phyloP scores from a whole-genome alignment of 1,140 invertebrate species.

The Macrosteles quadrilineatus region DNA sequence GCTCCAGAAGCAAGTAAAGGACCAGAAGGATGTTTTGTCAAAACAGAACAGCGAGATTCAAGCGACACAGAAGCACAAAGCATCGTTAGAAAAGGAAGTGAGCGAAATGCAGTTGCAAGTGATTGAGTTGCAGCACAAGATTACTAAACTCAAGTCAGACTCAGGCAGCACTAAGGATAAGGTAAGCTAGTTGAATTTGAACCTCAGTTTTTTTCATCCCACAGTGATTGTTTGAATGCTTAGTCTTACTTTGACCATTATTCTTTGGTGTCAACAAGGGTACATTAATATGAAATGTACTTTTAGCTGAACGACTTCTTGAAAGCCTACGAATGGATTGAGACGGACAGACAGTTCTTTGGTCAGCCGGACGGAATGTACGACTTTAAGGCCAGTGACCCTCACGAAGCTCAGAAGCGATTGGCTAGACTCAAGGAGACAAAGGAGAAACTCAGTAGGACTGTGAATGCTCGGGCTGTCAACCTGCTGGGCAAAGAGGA shows the following conservation, averaged over 20 bases:
- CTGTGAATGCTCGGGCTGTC: slow-evolving; percentile 84
- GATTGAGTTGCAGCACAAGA: slow-evolving; percentile 74
- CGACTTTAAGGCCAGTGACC: slow-evolving; percentile 59
- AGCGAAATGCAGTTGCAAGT: slow-evolving; percentile 72
- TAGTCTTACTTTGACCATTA: too few relatives aligned
- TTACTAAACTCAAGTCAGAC: slow-evolving; percentile 60
- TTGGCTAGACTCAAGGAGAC: slow-evolving; percentile 65
- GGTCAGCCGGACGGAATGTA: slow-evolving; percentile 60
- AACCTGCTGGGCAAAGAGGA: slow-evolving; percentile 83
- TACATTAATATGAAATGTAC: too few relatives aligned
- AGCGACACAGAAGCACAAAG: slow-evolving; percentile 60
- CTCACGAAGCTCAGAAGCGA: slow-evolving; percentile 58
- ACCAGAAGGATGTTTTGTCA: slow-evolving; percentile 72
- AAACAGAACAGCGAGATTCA: slow-evolving; percentile 77
- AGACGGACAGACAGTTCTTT: slow-evolving; percentile 76
- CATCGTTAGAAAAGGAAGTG: slow-evolving; percentile 65
- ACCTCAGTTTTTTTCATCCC: too few relatives aligned
- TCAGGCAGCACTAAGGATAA: slow-evolving; percentile 47
- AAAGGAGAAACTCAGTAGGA: slow-evolving; percentile 73
- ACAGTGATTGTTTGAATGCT: too few relatives aligned
- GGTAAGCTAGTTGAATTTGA: too few relatives aligned
- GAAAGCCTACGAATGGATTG: slow-evolving; percentile 73
- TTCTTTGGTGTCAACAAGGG: too few relatives aligned
- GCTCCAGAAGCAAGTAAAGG: slow-evolving; percentile 65
- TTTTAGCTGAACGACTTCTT: slow-evolving; percentile 58